A percentile compares a stretch with the other conserved stretches of the same genome.
Conservation (phyloP, 2,113 vertebrate genomes). For the Elephantulus edwardii region DNA sequence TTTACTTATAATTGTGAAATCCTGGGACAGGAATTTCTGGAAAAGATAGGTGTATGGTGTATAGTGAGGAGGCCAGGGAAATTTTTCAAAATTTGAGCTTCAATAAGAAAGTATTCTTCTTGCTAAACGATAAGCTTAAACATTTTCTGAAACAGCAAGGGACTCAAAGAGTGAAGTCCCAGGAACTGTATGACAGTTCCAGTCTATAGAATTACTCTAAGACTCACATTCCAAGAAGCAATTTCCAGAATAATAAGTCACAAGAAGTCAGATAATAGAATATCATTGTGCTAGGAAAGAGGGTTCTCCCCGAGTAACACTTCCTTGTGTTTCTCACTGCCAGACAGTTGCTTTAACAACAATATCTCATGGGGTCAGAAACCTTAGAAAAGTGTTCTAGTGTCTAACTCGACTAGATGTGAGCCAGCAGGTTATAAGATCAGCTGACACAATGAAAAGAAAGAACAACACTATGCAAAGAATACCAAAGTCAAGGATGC, state of each 20-base stretch:
- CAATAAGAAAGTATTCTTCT: not conserved
- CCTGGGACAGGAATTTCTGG: not conserved
- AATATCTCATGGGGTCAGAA: not conserved
- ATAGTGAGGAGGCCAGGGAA: not conserved
- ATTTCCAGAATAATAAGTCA: not conserved
- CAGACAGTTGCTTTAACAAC: conserved; percentile 6
- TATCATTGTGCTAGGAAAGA: not conserved
- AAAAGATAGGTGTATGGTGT: not conserved
- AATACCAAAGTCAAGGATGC: not conserved
- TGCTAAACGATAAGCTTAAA: not conserved
- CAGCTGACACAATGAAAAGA: not conserved
- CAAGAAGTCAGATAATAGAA: not conserved
- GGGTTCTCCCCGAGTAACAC: not conserved
- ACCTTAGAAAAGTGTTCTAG: not conserved
- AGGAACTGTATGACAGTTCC: not conserved
- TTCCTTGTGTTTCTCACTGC: not conserved
- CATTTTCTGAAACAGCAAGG: not conserved
- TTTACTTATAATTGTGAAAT: not conserved
- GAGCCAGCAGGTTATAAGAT: not conserved
- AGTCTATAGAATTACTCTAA: not conserved
- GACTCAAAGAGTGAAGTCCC: not conserved
- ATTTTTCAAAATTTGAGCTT: not conserved
- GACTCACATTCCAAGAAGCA: not conserved
- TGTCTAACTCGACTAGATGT: not conserved
- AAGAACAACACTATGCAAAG: not conserved